These are phyloP conservation scores for Macrosiphum euphorbiae DNA, from an alignment of 2,888 invertebrate species.

Conservation along the genomic window DNA sequence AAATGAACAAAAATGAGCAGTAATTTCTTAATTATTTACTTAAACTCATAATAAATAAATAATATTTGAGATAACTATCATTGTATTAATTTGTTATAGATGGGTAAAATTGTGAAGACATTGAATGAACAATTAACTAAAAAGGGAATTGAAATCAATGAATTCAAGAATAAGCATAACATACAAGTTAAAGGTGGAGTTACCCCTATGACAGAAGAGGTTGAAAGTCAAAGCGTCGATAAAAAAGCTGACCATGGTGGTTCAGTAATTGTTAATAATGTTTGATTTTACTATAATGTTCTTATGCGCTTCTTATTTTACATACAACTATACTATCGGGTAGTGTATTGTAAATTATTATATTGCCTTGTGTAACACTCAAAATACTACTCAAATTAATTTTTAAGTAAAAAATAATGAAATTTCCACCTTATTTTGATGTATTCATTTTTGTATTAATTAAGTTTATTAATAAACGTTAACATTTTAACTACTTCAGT, in stretches of 20 bases:
- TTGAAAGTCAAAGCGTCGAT: conserved; percentile 54
- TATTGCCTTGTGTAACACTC: conserved; percentile 26
- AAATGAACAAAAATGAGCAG: neutral
- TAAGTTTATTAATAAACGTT: conserved; percentile 51
- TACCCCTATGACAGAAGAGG: conserved; percentile 45
- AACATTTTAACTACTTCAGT: conserved; percentile 1
- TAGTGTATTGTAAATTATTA: conserved; percentile 26
- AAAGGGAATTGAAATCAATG: conserved; percentile 92
- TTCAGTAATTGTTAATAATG: conserved; percentile 58
- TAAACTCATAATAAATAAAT: conserved; percentile 7
- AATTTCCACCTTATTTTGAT: conserved; percentile 39
- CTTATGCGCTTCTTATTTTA: conserved; percentile 15
- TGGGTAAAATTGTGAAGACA: conserved; percentile 69
- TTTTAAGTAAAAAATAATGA: conserved; percentile 42
- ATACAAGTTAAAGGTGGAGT: conserved; percentile 78
- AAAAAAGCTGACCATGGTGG: conserved; percentile 49
- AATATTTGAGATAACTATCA: conserved; percentile 29
- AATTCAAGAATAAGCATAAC: conserved; percentile 91
- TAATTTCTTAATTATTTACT: neutral
- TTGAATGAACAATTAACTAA: conserved; percentile 85
- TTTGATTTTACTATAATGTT: conserved; percentile 31
- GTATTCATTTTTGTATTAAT: conserved; percentile 39
- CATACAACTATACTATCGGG: neutral
- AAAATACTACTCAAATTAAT: conserved; percentile 25
- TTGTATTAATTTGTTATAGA: conserved; percentile 57